A percentile compares a stretch with the other conserved stretches of the same genome.
These are phyloP conservation scores for Dendrolimus punctatus DNA, from an alignment of 1,140 invertebrate genomes.

Conservation along the genomic window DNA sequence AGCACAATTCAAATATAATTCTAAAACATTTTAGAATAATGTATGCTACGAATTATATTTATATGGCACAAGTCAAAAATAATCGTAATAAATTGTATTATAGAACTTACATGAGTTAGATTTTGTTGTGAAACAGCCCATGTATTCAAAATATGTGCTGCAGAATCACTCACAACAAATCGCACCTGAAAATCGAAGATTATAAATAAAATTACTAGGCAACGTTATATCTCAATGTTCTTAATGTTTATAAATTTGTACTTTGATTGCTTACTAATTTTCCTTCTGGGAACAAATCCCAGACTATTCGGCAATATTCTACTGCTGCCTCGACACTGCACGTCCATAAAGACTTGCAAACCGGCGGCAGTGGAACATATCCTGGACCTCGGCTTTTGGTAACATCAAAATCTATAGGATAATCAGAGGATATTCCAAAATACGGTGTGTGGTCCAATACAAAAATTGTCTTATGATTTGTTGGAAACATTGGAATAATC, in stretches of 20 bases:
- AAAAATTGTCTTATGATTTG: constrained; percentile 95
- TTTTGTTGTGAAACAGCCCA: constrained; percentile 88
- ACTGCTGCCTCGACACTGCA: constrained; percentile 94
- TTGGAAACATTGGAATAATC: constrained; percentile 46
- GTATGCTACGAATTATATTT: too few species aligned
- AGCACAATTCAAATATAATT: too few species aligned
- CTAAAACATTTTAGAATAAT: too few species aligned
- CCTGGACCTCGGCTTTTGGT: constrained; percentile 78
- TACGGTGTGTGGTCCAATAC: constrained; percentile 94
- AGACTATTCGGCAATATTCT: constrained; percentile 96
- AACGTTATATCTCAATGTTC: background rate
- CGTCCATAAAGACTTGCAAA: constrained; percentile 95
- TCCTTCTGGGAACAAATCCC: constrained; percentile 93
- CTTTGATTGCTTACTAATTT: constrained; percentile 79
- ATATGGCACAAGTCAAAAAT: too few species aligned
- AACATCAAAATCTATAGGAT: constrained; percentile 91
- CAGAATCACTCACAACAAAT: constrained; percentile 87
- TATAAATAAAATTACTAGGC: constrained; percentile 4
- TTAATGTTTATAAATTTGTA: background rate
- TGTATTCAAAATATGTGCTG: constrained; percentile 85
- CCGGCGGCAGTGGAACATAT: constrained; percentile 78
- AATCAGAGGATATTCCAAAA: constrained; percentile 90
- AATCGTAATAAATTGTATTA: too few species aligned
- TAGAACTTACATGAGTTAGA: constrained; percentile 80
- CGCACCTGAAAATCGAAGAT: constrained; percentile 75